Evolutionary conservation across 2,888 invertebrate genomes (phyloP).

Genomic region (Dorcus hopei): DNA sequence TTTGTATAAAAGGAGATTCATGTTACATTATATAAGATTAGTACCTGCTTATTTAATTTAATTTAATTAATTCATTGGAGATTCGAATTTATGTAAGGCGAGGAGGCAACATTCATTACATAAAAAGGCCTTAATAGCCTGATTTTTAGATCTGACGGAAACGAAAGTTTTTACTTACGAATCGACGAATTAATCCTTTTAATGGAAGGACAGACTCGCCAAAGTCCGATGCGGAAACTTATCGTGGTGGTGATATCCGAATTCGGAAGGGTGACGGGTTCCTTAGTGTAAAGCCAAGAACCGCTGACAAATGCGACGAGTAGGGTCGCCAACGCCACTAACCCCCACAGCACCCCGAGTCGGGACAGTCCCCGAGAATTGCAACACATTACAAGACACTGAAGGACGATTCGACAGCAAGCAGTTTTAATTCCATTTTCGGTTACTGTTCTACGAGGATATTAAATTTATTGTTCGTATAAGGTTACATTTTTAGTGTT

Average conservation of each 20-base stretch:
- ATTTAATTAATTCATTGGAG: too few relatives aligned
- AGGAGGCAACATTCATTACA: too few relatives aligned
- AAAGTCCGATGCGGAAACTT: conserved; percentile 52
- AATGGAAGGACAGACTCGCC: conserved; percentile 52
- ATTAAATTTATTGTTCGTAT: conserved; percentile 22
- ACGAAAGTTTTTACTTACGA: conserved; percentile 45
- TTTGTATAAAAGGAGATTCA: too few relatives aligned
- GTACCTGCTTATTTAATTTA: too few relatives aligned
- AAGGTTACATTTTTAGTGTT: conserved; percentile 11
- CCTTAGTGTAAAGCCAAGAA: conserved; percentile 53
- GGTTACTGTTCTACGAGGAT: conserved; percentile 22
- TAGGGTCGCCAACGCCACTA: conserved; percentile 48
- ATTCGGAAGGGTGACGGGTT: conserved; percentile 49
- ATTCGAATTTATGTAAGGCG: too few relatives aligned
- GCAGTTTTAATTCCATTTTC: conserved; percentile 26
- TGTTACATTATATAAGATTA: too few relatives aligned
- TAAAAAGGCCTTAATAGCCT: too few relatives aligned
- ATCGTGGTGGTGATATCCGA: conserved; percentile 48
- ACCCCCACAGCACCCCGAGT: conserved; percentile 50
- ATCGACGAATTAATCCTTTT: conserved; percentile 48
- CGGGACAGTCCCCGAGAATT: conserved; percentile 47
- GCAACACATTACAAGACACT: conserved; percentile 41
- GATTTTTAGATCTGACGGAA: neutral
- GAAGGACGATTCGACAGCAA: conserved; percentile 7
- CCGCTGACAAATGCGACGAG: conserved; percentile 52